phyloP scores from a whole-genome alignment of 2,888 invertebrate genomes.

The Pseudococcus longispinus region DNA sequence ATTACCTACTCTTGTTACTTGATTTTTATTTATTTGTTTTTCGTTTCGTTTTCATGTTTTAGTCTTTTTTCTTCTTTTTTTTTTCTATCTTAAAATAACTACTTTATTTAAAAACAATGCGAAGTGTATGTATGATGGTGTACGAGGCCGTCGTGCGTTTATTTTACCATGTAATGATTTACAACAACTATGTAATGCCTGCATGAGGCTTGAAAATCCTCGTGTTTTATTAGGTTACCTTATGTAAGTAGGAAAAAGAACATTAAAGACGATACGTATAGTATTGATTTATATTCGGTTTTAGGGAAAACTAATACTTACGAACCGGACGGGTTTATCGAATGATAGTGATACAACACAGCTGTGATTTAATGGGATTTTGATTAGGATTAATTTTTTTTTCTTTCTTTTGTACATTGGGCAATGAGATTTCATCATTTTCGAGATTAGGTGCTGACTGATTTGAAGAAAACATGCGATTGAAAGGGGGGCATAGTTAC shows the following conservation, averaged over 20 bases:
- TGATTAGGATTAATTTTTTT: conserved; percentile 16
- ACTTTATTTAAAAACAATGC: background rate
- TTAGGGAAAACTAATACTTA: background rate
- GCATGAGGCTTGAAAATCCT: background rate
- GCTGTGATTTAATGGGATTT: conserved; percentile 22
- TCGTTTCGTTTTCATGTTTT: background rate
- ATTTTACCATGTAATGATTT: background rate
- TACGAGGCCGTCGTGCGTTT: background rate
- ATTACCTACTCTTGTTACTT: background rate
- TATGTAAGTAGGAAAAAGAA: background rate
- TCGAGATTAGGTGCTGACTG: background rate
- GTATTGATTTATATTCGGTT: background rate
- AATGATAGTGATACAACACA: conserved; percentile 14
- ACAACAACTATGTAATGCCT: background rate
- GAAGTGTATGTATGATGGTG: background rate
- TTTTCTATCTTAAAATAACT: background rate
- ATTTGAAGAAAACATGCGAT: background rate
- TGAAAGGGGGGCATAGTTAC: no score
- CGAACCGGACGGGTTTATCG: background rate
- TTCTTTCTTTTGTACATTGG: background rate
- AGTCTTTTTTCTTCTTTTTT: background rate
- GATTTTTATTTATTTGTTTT: background rate
- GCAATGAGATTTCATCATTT: background rate
- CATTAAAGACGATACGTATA: background rate
- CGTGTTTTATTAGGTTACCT: background rate